Percentiles rank a stretch among this genome's conserved stretches.
Conservation (phyloP, 2,888 invertebrate genomes). For the Drosophila phalerata region DNA sequence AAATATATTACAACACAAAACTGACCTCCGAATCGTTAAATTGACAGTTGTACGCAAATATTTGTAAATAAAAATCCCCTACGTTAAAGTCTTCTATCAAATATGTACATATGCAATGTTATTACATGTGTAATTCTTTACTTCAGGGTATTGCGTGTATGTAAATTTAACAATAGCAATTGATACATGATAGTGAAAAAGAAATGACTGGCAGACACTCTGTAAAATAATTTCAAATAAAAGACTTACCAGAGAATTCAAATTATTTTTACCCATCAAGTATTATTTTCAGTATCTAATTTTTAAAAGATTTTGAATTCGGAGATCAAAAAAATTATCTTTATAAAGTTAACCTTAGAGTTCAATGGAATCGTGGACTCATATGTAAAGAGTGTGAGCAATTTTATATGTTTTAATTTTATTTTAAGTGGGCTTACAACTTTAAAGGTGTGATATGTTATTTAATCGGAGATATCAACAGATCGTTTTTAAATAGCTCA, state of each 20-base stretch:
- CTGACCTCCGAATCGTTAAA: neutral
- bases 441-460: no score
- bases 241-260: neutral
- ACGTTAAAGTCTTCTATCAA: neutral
- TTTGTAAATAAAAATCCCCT: neutral
- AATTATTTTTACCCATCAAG: neutral
- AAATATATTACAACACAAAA: neutral
- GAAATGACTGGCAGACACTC: neutral
- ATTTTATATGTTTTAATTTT: no score
- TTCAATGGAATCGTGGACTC: no score
- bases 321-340: no score
- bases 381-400: no score
- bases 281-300: no score
- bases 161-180: neutral
- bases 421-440: no score
- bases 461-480: no score
- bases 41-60: neutral
- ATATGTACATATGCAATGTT: slow-evolving; percentile 3
- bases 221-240: neutral
- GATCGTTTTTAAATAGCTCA: neutral
- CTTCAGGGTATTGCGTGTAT: neutral
- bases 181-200: neutral
- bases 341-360: no score
- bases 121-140: neutral
- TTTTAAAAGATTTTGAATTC: no score